These are phyloP conservation scores for Malaclemys terrapin DNA, from an alignment of 2,113 vertebrate genomes.

Conservation along the genomic window DNA sequence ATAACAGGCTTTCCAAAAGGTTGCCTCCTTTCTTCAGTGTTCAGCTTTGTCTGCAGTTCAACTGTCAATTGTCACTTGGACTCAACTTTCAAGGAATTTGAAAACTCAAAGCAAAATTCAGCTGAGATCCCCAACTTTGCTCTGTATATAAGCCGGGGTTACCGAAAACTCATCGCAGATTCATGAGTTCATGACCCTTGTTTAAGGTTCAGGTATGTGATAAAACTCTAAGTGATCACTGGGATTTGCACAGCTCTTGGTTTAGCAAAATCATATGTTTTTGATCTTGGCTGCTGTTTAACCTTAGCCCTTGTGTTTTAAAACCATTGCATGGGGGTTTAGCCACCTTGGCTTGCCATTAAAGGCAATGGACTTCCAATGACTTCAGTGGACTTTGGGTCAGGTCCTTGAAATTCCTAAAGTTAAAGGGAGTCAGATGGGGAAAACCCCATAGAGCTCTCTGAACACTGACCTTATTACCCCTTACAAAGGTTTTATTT, in stretches of 20 bases:
- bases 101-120: not conserved
- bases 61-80: not conserved
- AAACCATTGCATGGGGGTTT: not conserved
- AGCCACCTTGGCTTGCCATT: not conserved
- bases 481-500: not conserved
- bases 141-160: not conserved
- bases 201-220: fast-evolving
- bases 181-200: fast-evolving
- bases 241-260: not conserved
- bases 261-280: not conserved
- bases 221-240: not conserved
- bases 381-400: not conserved
- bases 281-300: not conserved
- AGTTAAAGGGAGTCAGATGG: not conserved
- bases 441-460: not conserved
- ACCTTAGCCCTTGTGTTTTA: not conserved
- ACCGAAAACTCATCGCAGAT: fast-evolving
- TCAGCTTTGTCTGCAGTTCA: not conserved
- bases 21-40: too few species aligned
- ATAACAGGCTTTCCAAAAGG: not conserved
- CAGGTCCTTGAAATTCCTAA: not conserved
- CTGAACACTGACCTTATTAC: not conserved
- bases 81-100: not conserved
- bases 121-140: not conserved
- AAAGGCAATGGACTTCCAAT: not conserved